Evolutionary conservation across 2,888 invertebrate species (phyloP).

Genomic region (Tuta absoluta): DNA sequence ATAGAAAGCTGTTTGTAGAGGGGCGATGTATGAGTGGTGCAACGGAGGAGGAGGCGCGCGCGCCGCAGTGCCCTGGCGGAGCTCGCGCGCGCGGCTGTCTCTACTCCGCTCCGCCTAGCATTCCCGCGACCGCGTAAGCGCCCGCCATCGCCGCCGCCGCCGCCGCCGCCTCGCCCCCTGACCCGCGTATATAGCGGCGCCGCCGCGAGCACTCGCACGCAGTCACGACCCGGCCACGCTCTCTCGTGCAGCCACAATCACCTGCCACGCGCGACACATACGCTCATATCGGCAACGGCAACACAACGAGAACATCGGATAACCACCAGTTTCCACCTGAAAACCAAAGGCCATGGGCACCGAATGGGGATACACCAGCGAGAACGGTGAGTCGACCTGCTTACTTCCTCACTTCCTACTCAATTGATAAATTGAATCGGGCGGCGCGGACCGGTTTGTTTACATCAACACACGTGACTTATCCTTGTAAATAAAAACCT

Average conservation of each 20-base stretch:
- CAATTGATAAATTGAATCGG: slow-evolving; percentile 42
- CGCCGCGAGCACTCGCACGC: slow-evolving; percentile 67
- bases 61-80: slow-evolving; percentile 54
- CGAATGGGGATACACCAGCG: slow-evolving; percentile 83
- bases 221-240: slow-evolving; percentile 70
- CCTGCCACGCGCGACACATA: slow-evolving; percentile 57
- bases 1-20: slow-evolving; percentile 56
- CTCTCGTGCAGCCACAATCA: slow-evolving; percentile 55
- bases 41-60: slow-evolving; percentile 36
- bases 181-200: slow-evolving; percentile 66
- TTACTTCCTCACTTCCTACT: slow-evolving; percentile 35
- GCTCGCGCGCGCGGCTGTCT: slow-evolving; percentile 48
- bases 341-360: slow-evolving; percentile 61
- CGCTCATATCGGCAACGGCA: slow-evolving; percentile 37
- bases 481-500: slow-evolving; percentile 51
- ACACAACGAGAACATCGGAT: slow-evolving; percentile 36
- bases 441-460: slow-evolving; percentile 73
- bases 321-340: neutral
- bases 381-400: slow-evolving; percentile 78
- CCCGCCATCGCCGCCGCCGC: slow-evolving; percentile 35
- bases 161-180: slow-evolving; percentile 41
- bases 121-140: slow-evolving; percentile 39
- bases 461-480: slow-evolving; percentile 74
- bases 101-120: slow-evolving; percentile 42
- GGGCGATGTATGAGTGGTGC: slow-evolving; percentile 45